phyloP scores from a whole-genome alignment of 2,113 vertebrate genomes.

The Actenoides hombroni region DNA sequence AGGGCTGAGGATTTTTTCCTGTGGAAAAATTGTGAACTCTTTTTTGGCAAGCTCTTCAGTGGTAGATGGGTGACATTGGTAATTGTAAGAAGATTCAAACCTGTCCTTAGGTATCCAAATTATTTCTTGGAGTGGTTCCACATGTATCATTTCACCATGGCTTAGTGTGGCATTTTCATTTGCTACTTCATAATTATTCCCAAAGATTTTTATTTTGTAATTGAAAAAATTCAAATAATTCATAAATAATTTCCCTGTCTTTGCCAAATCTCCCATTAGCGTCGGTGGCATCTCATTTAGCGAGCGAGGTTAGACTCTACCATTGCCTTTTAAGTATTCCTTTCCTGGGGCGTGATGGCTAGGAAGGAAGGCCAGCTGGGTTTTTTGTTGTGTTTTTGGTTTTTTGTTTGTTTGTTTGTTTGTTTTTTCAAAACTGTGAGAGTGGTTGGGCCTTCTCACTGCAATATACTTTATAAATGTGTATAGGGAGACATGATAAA shows the following conservation, averaged over 20 bases:
- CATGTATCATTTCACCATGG: not conserved
- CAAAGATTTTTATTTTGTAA: not conserved
- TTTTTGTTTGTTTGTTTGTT: not conserved
- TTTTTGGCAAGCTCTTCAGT: not conserved
- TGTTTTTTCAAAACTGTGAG: not conserved
- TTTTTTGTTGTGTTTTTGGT: not conserved
- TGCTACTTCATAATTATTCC: not conserved
- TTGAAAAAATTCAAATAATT: constrained; percentile 24
- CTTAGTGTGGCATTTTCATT: not conserved
- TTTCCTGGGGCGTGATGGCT: not conserved
- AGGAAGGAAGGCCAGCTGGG: not conserved
- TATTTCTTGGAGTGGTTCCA: not conserved
- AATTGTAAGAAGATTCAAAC: not conserved
- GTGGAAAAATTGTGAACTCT: not conserved
- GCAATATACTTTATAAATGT: not conserved
- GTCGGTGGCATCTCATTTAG: not conserved
- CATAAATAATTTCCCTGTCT: constrained; percentile 11
- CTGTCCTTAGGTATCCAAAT: not conserved
- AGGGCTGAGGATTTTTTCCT: not conserved
- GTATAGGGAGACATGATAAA: constrained; percentile 21
- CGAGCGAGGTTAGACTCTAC: not conserved
- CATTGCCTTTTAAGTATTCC: not conserved
- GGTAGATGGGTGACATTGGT: not conserved
- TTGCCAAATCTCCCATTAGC: constrained; percentile 50
- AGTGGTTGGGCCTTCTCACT: not conserved